These are phyloP conservation scores for Corynorhinus townsendii DNA, from an alignment of 2,113 vertebrate species.

Conservation along the genomic window DNA sequence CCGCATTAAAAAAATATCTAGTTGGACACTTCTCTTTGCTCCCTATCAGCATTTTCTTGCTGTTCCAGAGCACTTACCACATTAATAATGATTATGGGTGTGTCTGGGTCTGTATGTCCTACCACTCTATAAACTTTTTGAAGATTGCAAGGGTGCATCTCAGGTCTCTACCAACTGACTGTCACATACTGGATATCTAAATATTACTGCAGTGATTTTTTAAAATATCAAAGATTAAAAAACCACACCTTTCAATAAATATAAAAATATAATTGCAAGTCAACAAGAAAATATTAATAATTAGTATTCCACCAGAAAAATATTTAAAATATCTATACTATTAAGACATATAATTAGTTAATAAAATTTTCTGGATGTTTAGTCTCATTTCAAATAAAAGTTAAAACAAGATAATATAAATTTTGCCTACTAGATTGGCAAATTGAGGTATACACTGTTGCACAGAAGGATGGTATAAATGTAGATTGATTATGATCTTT, in stretches of 20 bases:
- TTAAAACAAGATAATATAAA: background rate
- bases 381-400: background rate
- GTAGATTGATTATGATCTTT: background rate
- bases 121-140: background rate
- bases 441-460: background rate
- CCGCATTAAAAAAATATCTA: background rate
- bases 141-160: background rate
- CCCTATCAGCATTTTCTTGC: background rate
- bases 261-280: background rate
- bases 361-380: background rate
- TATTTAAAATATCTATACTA: background rate
- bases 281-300: background rate
- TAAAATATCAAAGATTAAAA: background rate
- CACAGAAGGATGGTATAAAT: background rate
- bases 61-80: background rate
- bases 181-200: background rate
- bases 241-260: background rate
- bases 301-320: background rate
- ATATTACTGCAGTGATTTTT: background rate
- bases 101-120: background rate
- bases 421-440: background rate
- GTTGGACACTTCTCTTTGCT: background rate
- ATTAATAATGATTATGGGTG: accelerated
- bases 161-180: background rate
- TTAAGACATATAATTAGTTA: background rate